Base-by-base conservation (phyloP, 2,113 vertebrate species). In the Antechinus flavipes region DNA sequence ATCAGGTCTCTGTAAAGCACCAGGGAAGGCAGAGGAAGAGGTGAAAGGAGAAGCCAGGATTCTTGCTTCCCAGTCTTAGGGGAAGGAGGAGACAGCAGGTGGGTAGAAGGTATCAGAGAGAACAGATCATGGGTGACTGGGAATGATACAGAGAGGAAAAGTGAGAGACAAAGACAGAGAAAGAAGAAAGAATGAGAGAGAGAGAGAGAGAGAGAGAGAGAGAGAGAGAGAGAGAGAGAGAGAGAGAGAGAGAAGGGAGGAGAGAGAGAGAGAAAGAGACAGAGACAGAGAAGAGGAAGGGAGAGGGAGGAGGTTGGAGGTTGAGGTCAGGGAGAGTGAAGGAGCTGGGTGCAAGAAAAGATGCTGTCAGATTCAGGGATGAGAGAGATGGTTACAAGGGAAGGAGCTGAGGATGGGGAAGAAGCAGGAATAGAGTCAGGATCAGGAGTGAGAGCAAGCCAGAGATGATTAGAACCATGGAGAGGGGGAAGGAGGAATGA, bases 341-440 rank as follows among this genome's bases (percentile, higher is more conserved):
- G 5, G n/a, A 35, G 23, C 5, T 25, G 0, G 26, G 0, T 30
- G 27, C 11, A 2, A 0, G 10, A 8, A 25, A 89, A 56, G 50
- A 22, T 23, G 24, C 12, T 16, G 53, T 1, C 56, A 42, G 42
- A 50, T 24, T 7, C 24, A 46, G 16, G 2, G 2, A 9, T 91
- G 35, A 14, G 25, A 2, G 42, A 47, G 35, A 19, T 23, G 0
- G n/a, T 0, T n/a, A 35, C 22, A 3, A 0, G 9, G 8, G 25
- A 58, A 56, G 50, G 7, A 42, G 23, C 9, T 50, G 12, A 23
- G n/a, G 52, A 0, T 7, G 54, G 7, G n/a, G 11, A 22, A 55
- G 16, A 55, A 35, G 3, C 30, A n/a, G n/a, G 53, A 9, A 1
- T 11, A 58, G 52, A 27, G 3, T 3, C 0, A 50, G 90, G 27